Conservation (phyloP, 2,888 invertebrate species). For the Acleris laterana region DNA sequence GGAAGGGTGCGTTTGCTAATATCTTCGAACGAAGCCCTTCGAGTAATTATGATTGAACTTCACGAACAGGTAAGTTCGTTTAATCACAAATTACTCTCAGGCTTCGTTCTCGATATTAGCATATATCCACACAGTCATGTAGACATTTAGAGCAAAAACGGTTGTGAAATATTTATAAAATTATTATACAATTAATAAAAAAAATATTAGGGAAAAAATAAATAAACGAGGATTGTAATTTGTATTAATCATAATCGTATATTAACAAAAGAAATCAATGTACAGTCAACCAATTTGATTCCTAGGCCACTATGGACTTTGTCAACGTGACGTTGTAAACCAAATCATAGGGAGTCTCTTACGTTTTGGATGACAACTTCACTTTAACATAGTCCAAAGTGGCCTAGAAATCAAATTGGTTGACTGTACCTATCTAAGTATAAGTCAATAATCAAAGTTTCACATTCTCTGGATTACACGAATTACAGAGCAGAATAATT, state of each 20-base stretch:
- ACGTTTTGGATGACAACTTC: no score
- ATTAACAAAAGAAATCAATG: neutral
- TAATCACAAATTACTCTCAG: neutral
- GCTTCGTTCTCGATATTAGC: neutral
- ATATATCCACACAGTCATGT: neutral
- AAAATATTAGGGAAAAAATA: no score
- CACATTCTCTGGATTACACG: neutral
- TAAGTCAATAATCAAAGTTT: neutral
- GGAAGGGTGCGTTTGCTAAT: conserved; percentile 1
- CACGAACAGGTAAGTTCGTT: conserved; percentile 6
- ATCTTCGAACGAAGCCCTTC: neutral
- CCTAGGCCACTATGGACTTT: no score
- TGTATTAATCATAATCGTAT: neutral
- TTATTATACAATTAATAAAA: neutral
- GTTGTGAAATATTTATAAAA: conserved; percentile 1
- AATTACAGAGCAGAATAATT: no score
- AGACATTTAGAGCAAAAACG: conserved; percentile 3
- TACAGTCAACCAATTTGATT: no score
- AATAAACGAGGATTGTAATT: no score
- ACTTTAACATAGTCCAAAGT: no score
- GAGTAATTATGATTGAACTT: neutral
- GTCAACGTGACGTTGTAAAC: no score
- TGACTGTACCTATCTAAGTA: neutral
- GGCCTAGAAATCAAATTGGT: no score
- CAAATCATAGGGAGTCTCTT: no score